A percentile compares a stretch with the other conserved stretches of the same genome.
Conservation (phyloP, 1,140 invertebrate species). For the Drosophila ogumai region DNA sequence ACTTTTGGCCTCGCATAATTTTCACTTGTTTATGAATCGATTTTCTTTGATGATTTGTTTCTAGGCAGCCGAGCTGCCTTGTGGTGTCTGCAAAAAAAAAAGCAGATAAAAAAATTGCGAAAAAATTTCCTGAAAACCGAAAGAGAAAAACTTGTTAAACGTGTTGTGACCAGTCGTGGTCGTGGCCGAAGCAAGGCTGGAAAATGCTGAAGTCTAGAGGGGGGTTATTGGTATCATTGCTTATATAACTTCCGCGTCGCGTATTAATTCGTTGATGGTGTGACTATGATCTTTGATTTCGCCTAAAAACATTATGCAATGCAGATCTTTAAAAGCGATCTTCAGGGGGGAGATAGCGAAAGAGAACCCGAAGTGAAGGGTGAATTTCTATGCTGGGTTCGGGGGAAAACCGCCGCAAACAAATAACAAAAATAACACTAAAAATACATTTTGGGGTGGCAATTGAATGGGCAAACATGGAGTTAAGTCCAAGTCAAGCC, state of each 20-base stretch:
- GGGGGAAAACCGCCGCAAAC: background rate
- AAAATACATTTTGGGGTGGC: slow-evolving; percentile 38
- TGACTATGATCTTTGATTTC: slow-evolving; percentile 58
- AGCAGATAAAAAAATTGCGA: slow-evolving; percentile 58
- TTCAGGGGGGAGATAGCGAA: background rate
- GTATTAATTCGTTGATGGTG: slow-evolving; percentile 59
- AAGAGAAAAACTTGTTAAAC: slow-evolving; percentile 75
- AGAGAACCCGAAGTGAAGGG: slow-evolving; percentile 1
- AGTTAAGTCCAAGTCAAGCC: slow-evolving; percentile 5
- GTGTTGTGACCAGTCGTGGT: slow-evolving; percentile 62
- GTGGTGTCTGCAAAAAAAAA: slow-evolving; percentile 45
- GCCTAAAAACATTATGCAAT: slow-evolving; percentile 52
- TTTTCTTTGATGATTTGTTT: slow-evolving; percentile 42
- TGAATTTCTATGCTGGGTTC: background rate
- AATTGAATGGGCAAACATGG: slow-evolving; percentile 62
- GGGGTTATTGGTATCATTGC: slow-evolving; percentile 52
- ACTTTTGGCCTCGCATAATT: slow-evolving; percentile 24
- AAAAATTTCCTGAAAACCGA: slow-evolving; percentile 78
- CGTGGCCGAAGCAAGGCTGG: slow-evolving; percentile 40
- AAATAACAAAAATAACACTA: slow-evolving; percentile 35
- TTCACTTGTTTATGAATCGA: slow-evolving; percentile 46
- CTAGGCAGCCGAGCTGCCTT: slow-evolving; percentile 14
- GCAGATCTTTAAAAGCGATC: background rate
- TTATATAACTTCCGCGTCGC: slow-evolving; percentile 78
- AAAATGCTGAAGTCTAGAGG: slow-evolving; percentile 45